Evolutionary conservation across 2,113 vertebrate genomes (phyloP).

Genomic region (Rhea americana): DNA sequence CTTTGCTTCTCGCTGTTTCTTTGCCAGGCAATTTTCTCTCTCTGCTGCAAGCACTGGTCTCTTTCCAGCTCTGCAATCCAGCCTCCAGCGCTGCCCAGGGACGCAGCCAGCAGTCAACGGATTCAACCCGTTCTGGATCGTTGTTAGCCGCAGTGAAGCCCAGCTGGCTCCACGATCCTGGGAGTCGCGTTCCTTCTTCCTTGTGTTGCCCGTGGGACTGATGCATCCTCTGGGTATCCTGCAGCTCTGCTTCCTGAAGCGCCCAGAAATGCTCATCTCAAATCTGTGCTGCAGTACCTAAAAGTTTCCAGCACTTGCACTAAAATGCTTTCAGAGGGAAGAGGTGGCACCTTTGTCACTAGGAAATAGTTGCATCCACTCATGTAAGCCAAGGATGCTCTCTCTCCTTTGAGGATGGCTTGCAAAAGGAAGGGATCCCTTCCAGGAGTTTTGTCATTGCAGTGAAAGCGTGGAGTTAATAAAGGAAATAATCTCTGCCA

Average conservation of each 20-base stretch:
- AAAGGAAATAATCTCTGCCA: neutral
- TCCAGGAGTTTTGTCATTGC: neutral
- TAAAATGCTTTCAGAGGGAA: neutral
- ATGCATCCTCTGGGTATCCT: neutral
- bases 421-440: neutral
- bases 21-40: slow-evolving; percentile 18
- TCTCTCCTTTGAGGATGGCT: neutral
- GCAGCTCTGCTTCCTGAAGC: neutral
- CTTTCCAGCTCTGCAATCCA: neutral
- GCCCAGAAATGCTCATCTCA: neutral
- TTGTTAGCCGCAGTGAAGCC: fast-evolving
- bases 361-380: neutral
- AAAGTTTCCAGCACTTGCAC: no score
- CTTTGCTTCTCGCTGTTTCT: neutral
- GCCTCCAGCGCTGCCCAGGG: neutral
- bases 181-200: neutral
- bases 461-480: neutral
- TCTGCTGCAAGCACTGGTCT: neutral
- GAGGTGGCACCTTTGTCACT: neutral
- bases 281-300: neutral
- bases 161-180: neutral
- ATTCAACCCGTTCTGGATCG: neutral
- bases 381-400: neutral
- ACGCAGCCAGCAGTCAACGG: slow-evolving; percentile 8
- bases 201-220: neutral